phyloP scores from a whole-genome alignment of 2,888 invertebrate genomes.

The Netelia inedita region DNA sequence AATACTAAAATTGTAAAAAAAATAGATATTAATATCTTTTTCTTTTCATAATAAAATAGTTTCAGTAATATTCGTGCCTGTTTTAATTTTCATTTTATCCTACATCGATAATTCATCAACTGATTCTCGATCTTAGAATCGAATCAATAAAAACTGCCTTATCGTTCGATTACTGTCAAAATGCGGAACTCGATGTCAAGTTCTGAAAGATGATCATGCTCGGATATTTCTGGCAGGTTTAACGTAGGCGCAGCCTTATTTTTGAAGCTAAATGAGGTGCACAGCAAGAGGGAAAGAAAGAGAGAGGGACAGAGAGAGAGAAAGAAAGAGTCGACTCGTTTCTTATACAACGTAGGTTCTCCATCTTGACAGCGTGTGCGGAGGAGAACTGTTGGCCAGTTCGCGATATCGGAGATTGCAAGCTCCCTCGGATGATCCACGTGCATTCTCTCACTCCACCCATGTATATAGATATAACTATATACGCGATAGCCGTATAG shows the following conservation, averaged over 20 bases:
- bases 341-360: constrained; percentile 65
- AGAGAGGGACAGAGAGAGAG: constrained; percentile 67
- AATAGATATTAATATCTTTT: too few relatives aligned
- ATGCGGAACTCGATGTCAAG: constrained; percentile 55
- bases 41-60: too few relatives aligned
- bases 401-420: constrained; percentile 72
- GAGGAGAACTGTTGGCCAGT: constrained; percentile 51
- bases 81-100: too few relatives aligned
- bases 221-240: constrained; percentile 34
- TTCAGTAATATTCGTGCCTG: too few relatives aligned
- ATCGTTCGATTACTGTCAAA: constrained; percentile 36
- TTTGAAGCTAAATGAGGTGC: constrained; percentile 63
- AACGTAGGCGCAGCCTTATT: constrained; percentile 60
- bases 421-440: constrained; percentile 68
- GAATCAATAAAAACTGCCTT: constrained; percentile 8
- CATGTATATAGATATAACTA: constrained; percentile 3
- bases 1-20: too few relatives aligned
- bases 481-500: neutral
- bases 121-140: constrained; percentile 26
- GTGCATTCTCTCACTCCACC: constrained; percentile 54
- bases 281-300: constrained; percentile 64
- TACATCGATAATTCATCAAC: neutral
- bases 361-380: constrained; percentile 64
- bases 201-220: constrained; percentile 48
- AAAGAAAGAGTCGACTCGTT: constrained; percentile 53